Evolutionary conservation across 2,888 invertebrate species (phyloP).

Genomic region (Ormyrus rosae): DNA sequence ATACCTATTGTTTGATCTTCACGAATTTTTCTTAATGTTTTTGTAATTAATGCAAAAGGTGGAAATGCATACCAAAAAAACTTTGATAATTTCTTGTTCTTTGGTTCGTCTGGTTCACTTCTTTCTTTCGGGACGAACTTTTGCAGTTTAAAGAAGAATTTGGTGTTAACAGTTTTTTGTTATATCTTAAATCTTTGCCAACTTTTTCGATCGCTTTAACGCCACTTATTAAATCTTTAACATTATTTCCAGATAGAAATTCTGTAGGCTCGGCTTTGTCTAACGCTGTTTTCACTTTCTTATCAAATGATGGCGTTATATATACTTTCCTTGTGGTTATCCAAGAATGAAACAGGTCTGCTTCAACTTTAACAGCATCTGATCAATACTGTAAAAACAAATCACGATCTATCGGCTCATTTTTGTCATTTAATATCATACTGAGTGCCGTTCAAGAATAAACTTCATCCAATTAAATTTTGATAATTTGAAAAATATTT

Average conservation of each 20-base stretch:
- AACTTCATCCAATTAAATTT: slow-evolving; percentile 9
- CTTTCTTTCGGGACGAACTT: slow-evolving; percentile 8
- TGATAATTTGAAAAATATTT: slow-evolving; percentile 34
- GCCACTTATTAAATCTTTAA: slow-evolving; percentile 9
- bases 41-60: no score
- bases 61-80: no score
- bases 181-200: neutral
- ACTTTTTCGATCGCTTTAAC: slow-evolving; percentile 11
- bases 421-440: slow-evolving; percentile 30
- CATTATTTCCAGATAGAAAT: slow-evolving; percentile 17
- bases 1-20: slow-evolving; percentile 5
- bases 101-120: slow-evolving; percentile 21
- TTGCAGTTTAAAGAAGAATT: slow-evolving; percentile 43
- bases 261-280: slow-evolving; percentile 30
- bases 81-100: slow-evolving; percentile 3
- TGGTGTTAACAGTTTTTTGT: slow-evolving; percentile 2
- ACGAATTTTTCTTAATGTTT: slow-evolving; percentile 5
- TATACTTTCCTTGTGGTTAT: slow-evolving; percentile 28
- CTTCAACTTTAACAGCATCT: slow-evolving; percentile 30
- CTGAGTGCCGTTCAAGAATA: slow-evolving; percentile 6
- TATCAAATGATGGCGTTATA: slow-evolving; percentile 17
- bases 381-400: slow-evolving; percentile 1
- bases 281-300: slow-evolving; percentile 19
- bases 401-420: slow-evolving; percentile 24
- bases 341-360: slow-evolving; percentile 25